Evolutionary conservation across 2,888 invertebrate species (phyloP), one percentile per base, ranked within the genome.

Genomic region (Orchesella flavescens): DNA sequence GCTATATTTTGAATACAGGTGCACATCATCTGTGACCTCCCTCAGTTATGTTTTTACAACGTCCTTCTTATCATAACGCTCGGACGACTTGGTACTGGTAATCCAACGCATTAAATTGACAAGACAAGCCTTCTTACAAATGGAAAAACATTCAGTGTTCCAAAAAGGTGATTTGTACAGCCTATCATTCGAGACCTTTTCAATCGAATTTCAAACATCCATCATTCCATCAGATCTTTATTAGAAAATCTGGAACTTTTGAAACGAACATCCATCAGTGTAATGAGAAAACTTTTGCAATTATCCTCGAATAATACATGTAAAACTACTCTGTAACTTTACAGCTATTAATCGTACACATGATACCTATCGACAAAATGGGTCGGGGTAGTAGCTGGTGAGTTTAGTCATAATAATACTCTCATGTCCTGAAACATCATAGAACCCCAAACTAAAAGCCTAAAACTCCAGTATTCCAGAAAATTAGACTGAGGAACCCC

Each of bases 281-380:
- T 83, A 83, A 83, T 83, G 83, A 83, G 77, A 83, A 83, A 83
- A 83, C 72, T 83, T 83, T 65, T 65, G 77, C 77, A 83, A 83
- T 83, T 83, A 77, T 77, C 66, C 21, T 49, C 53, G 46, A 76
- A 65, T 53, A 61, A 49, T 24, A 76, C 71, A 82, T 61, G 74
- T 75, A 43, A 73, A 83, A 77, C 57, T 73, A 55, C 44, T 66
- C 57, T 9, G 46, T 55, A 72, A 63, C 63, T 69, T 72, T 63
- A 65, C 19, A 57, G 46, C n/a, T 59, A 43, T 66, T 12, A 66
- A 66, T 43, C 17, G 23, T 44, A 43, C n/a, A 44, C n/a, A 9
- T 66, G 43, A 15, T 66, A 23, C 5, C 34, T 34, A 34, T 34
- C 7, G 34, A 34, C 34, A 34, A 34, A 7, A 34, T 34, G 34